Conservation (phyloP, 2,888 invertebrate genomes). For the Lucinisca nassula region DNA sequence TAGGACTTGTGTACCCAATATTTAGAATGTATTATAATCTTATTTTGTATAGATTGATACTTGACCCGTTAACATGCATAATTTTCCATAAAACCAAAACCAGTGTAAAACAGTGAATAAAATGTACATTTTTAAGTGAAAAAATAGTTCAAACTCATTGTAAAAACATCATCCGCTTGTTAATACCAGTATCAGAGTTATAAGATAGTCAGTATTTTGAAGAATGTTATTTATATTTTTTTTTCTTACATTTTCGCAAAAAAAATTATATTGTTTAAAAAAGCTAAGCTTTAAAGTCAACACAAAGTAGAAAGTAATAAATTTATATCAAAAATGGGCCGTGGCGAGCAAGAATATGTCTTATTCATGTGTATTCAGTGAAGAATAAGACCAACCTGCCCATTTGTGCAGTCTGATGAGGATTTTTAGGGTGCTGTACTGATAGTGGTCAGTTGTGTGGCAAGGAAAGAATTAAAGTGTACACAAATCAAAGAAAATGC, state of each 20-base stretch:
- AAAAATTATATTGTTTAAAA: neutral
- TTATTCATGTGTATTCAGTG: no score
- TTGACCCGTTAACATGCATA: neutral
- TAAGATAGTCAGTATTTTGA: slow-evolving; percentile 5
- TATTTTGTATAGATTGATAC: neutral
- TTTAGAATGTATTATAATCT: slow-evolving; percentile 9
- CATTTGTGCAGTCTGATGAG: no score
- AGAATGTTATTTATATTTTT: neutral
- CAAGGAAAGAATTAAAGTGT: no score
- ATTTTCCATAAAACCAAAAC: neutral
- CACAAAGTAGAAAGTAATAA: no score
- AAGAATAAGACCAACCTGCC: no score
- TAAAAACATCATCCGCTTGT: neutral
- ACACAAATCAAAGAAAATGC: no score
- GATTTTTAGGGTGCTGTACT: no score
- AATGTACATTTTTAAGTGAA: neutral
- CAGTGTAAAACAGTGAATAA: neutral
- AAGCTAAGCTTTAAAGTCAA: no score
- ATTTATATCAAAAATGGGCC: no score
- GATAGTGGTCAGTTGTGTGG: no score
- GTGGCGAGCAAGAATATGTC: no score
- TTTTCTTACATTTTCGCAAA: neutral
- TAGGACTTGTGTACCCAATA: slow-evolving; percentile 1
- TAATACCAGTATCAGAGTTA: neutral
- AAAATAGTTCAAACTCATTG: slow-evolving; percentile 7